Evolutionary conservation across 2,888 invertebrate genomes (phyloP).

Genomic region (Drosophila subquinaria): DNA sequence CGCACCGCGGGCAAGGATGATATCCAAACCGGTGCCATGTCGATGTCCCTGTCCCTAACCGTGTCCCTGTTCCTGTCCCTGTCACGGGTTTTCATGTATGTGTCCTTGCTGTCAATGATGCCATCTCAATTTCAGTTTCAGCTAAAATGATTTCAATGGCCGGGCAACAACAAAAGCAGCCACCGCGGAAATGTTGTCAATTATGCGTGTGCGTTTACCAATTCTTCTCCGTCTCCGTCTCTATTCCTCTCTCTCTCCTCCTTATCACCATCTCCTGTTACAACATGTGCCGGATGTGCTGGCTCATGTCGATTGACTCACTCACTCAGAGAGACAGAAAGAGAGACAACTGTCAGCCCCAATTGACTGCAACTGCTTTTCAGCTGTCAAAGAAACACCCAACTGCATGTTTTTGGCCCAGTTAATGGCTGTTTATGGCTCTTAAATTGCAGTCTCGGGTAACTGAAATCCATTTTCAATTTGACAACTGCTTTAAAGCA

Average conservation of each 20-base stretch:
- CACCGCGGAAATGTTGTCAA: constrained; percentile 73
- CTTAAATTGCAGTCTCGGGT: constrained; percentile 20
- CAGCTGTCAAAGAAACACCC: constrained; percentile 35
- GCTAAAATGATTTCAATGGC: constrained; percentile 67
- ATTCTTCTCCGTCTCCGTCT: constrained; percentile 14
- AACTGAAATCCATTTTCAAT: background rate
- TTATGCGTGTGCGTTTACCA: constrained; percentile 62
- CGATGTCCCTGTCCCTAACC: constrained; percentile 12
- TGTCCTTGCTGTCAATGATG: constrained; percentile 43
- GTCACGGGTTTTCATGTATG: constrained; percentile 6
- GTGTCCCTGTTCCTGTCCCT: background rate
- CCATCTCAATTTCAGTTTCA: constrained; percentile 56
- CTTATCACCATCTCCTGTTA: constrained; percentile 2
- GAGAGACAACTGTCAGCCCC: constrained; percentile 22
- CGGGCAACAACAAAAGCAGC: constrained; percentile 54
- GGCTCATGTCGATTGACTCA: constrained; percentile 40
- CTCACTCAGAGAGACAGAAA: constrained; percentile 8
- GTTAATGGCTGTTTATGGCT: constrained; percentile 23
- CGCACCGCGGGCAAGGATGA: constrained; percentile 46
- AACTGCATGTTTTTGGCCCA: constrained; percentile 19
- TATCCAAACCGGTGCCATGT: constrained; percentile 33
- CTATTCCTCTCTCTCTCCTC: background rate
- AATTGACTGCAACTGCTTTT: constrained; percentile 50
- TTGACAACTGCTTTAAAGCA: constrained; percentile 1
- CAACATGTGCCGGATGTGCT: constrained; percentile 46